Percentiles rank a stretch among this genome's conserved stretches.
These are phyloP conservation scores for Rhagonycha lutea DNA, from an alignment of 2,888 invertebrate species.

Conservation along the genomic window DNA sequence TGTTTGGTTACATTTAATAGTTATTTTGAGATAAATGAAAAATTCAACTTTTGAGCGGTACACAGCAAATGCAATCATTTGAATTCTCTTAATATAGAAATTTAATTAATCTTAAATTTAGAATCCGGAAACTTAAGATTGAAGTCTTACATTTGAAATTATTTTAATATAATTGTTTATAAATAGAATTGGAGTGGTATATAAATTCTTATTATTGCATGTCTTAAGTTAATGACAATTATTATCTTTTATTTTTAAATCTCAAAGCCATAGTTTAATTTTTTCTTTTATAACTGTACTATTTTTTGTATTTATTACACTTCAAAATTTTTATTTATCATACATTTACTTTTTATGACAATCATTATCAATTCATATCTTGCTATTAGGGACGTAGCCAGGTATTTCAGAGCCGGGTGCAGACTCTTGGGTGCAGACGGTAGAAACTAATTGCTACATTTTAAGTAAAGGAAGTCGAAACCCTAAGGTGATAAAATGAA, in stretches of 20 bases:
- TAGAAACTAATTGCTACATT: no score
- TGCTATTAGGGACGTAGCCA: no score
- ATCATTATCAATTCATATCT: no score
- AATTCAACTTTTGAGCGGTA: neutral
- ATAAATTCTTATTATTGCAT: neutral
- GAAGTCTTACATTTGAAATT: neutral
- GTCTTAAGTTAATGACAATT: neutral
- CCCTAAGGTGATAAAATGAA: no score
- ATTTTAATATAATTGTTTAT: neutral
- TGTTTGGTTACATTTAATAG: slow-evolving; percentile 8
- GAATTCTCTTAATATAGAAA: neutral
- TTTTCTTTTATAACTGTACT: neutral
- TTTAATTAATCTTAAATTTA: neutral
- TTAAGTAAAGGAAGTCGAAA: no score
- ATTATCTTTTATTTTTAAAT: neutral
- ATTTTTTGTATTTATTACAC: neutral
- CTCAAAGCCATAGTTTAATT: neutral
- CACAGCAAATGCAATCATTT: neutral
- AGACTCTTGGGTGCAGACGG: no score
- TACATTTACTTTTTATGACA: neutral
- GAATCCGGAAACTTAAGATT: neutral
- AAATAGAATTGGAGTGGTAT: neutral
- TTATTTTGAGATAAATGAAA: neutral
- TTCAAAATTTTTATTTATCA: neutral
- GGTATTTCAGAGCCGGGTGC: no score